phyloP scores from a whole-genome alignment of 2,113 vertebrate genomes.

The Myrmophylax atrothorax region DNA sequence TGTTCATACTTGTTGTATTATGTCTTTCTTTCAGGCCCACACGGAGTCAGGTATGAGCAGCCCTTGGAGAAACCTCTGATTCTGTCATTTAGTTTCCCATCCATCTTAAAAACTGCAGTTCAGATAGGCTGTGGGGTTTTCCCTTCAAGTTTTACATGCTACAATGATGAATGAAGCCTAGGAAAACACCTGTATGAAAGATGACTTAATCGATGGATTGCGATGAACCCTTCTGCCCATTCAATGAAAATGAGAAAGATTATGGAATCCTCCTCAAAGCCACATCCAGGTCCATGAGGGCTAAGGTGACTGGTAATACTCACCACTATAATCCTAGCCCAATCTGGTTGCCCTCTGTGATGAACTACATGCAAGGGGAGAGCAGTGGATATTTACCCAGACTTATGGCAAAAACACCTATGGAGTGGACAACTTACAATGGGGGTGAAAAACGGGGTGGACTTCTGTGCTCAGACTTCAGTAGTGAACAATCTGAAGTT shows the following conservation, averaged over 20 bases:
- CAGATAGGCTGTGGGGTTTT: fast-evolving
- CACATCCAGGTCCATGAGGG: not conserved
- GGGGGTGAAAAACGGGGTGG: not conserved
- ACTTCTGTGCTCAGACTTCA: not conserved
- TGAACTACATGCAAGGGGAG: fast-evolving
- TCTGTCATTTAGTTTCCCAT: not conserved
- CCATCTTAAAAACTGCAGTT: not conserved
- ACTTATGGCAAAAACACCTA: not conserved
- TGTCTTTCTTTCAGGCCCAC: not conserved
- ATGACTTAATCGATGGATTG: not conserved
- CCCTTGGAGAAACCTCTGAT: not conserved
- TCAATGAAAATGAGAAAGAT: not conserved
- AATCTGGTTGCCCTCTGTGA: not conserved
- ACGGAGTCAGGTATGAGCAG: not conserved
- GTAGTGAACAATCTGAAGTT: not conserved
- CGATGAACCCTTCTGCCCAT: not conserved
- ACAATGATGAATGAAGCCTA: not conserved
- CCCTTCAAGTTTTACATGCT: not conserved
- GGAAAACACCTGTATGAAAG: not conserved
- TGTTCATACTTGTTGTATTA: too few relatives aligned
- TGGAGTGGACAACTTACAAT: not conserved
- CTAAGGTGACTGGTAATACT: fast-evolving
- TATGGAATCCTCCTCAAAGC: not conserved
- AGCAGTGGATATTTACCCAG: not conserved
- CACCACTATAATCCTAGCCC: not conserved